Evolutionary conservation across 2,797 vertebrate genomes (phyloP).

Genomic region (Notolabrus celidotus): DNA sequence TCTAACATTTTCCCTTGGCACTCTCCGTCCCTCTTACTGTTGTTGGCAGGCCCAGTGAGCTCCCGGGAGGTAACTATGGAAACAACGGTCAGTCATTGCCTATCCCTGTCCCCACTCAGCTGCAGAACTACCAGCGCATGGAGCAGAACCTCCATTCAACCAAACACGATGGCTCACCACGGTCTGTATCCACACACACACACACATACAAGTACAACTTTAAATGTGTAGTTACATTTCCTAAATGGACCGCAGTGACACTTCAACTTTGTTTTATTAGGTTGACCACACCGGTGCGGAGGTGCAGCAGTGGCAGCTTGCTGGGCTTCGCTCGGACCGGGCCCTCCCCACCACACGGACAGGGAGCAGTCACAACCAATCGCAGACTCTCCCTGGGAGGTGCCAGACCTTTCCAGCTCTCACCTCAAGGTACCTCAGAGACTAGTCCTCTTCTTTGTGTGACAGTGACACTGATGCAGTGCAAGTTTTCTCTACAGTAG

Average conservation of each 20-base stretch:
- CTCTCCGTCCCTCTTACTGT: conserved; percentile 52
- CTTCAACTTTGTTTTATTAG: conserved; percentile 58
- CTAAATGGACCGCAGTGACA: background rate
- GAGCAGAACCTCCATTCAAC: conserved; percentile 94
- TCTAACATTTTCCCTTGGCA: conserved; percentile 37
- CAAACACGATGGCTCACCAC: conserved; percentile 84
- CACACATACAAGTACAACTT: background rate
- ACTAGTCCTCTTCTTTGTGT: conserved; percentile 1
- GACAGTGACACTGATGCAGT: background rate
- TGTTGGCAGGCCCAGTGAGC: conserved; percentile 84
- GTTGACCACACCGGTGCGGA: conserved; percentile 80
- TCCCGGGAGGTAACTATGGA: conserved; percentile 83
- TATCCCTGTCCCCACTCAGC: conserved; percentile 96
- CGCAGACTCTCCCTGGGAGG: conserved; percentile 92
- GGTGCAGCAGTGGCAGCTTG: conserved; percentile 90
- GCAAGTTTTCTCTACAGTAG: background rate
- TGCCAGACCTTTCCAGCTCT: conserved; percentile 88
- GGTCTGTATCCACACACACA: conserved; percentile 79
- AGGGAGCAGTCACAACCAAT: conserved; percentile 74
- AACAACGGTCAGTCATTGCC: conserved; percentile 90
- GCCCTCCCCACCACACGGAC: conserved; percentile 88
- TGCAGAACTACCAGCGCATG: conserved; percentile 96
- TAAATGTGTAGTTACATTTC: background rate
- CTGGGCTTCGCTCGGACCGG: conserved; percentile 85
- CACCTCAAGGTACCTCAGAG: conserved; percentile 88